These are phyloP conservation scores for Montifringilla adamsi DNA, from an alignment of 2,113 vertebrate species.

Conservation along the genomic window DNA sequence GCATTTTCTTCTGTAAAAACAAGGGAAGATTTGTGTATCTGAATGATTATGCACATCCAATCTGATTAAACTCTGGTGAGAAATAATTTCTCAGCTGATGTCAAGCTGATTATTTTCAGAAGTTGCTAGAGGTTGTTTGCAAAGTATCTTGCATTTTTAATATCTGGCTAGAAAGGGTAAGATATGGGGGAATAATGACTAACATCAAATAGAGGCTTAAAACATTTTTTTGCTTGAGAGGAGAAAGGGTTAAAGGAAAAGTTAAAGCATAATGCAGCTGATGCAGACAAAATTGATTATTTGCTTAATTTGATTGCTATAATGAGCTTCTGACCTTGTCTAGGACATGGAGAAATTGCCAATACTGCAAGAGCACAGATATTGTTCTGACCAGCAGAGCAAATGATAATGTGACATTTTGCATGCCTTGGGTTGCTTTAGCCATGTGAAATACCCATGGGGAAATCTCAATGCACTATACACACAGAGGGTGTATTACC, in stretches of 20 bases:
- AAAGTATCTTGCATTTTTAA: not conserved
- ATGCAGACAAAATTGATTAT: conserved; percentile 54
- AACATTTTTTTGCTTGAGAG: not conserved
- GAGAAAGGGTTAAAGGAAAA: not conserved
- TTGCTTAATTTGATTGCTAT: conserved; percentile 24
- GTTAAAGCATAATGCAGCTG: not conserved
- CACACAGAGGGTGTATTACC: not conserved
- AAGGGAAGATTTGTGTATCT: not conserved
- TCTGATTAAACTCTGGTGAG: conserved; percentile 17
- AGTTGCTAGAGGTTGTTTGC: not conserved
- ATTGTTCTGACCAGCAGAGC: not conserved
- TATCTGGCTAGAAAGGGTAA: not conserved
- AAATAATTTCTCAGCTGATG: not conserved
- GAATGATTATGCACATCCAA: not conserved
- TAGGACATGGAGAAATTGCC: conserved; percentile 64
- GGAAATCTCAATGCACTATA: conserved; percentile 66
- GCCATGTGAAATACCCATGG: conserved; percentile 68
- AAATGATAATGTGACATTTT: conserved; percentile 37
- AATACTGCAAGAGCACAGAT: conserved; percentile 27
- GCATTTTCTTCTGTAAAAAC: not conserved
- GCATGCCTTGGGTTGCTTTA: not conserved
- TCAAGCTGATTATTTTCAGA: conserved; percentile 38
- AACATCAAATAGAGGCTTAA: not conserved
- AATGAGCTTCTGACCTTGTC: conserved; percentile 68
- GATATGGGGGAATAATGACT: not conserved